Base-by-base conservation (phyloP, 23 tunicate genomes). In the Styela plicata region DNA sequence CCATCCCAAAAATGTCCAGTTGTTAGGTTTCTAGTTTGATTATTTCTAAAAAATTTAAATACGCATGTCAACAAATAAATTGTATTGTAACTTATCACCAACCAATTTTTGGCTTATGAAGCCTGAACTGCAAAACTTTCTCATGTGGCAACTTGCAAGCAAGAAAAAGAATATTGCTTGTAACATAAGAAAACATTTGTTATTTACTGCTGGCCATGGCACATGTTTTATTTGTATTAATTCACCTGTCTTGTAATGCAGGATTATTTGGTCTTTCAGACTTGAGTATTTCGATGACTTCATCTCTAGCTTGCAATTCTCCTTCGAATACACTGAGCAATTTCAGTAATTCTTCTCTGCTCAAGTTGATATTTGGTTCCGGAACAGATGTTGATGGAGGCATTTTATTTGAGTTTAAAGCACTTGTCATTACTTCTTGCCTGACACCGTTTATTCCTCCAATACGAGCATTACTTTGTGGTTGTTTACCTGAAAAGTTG, bases 281-380 rank as follows among this genome's bases (percentile, higher is more conserved):
- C 31, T 84, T 90, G 0, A 90, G 80, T 2, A 90, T 85, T 13
- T 84, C 84, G 37, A 90, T 90, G 7, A 90, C 89, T 85, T 90
- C 91, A 65, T 92, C 91, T 32, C 97, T 44, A 10, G 97, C 97
- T 84, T 92, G 92, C 53, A 92, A 74, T 87, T 92, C 97, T 57
- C 97, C 97, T 88, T 92, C 97, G 78, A 87, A 92, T 69, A 88
- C 86, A 33, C 88, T 83, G 22, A 87, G 81, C 35, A 92, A 66
- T 62, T 84, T 84, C 71, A 92, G 79, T 24, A 92, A 83, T 74
- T 92, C 97, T 28, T 73, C 83, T 23, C 84, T 74, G 85, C 86
- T 85, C 62, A 92, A 33, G 20, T 92, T 84, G 19, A 87, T 88
- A 84, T 71, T 86, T 82, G 52, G 28, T 73, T 30, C 69, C 34